Percentiles rank a stretch among this genome's conserved stretches.
These are phyloP conservation scores for Sebastiscus albofasciatus DNA, from an alignment of 2,797 vertebrate species.

Conservation along the genomic window DNA sequence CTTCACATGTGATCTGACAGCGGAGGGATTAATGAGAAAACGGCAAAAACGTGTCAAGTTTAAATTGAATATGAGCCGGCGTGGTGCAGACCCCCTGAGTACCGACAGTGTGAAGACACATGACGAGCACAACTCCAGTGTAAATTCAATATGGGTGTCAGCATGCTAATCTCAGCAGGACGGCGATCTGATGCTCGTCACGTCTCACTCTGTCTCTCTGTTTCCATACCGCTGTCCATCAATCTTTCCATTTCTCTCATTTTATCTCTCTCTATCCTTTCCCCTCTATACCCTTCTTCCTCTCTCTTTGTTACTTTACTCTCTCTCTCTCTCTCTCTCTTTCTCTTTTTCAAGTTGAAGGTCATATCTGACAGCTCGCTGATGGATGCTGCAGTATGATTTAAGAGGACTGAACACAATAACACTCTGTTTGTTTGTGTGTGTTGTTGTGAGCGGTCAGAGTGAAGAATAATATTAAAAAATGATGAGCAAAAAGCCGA, in stretches of 20 bases:
- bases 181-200: conserved; percentile 10
- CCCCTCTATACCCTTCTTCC: not conserved
- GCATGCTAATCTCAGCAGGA: conserved; percentile 32
- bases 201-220: not conserved
- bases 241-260: not conserved
- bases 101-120: not conserved
- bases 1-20: conserved; percentile 15
- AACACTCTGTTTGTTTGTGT: not conserved
- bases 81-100: not conserved
- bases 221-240: not conserved
- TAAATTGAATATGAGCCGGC: conserved; percentile 29
- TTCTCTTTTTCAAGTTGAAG: conserved; percentile 44
- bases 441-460: not conserved
- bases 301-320: not conserved
- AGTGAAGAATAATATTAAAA: not conserved
- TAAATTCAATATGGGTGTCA: conserved; percentile 33
- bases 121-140: not conserved
- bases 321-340: not conserved
- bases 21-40: conserved; percentile 34
- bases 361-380: conserved; percentile 46
- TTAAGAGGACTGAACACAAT: conserved; percentile 24
- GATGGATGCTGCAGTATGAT: conserved; percentile 45
- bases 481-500: not conserved
- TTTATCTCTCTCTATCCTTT: not conserved
- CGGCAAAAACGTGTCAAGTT: conserved; percentile 26